Evolutionary conservation across 1,140 invertebrate species (phyloP).

Genomic region (Trigoniulus corallinus): DNA sequence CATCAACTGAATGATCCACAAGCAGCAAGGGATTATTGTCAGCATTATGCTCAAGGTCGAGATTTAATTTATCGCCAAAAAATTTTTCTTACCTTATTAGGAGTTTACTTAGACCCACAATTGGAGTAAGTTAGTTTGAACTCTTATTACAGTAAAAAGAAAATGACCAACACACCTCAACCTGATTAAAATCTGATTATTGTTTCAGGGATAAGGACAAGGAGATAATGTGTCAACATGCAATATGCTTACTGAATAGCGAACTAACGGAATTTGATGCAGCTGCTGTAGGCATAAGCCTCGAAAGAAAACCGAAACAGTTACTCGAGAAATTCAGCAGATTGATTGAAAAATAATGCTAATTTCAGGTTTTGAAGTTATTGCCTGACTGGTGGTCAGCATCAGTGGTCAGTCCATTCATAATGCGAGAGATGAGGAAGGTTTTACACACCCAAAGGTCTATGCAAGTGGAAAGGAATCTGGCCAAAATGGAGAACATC

Average conservation of each 20-base stretch:
- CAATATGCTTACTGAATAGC: constrained; percentile 15
- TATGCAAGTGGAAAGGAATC: constrained; percentile 25
- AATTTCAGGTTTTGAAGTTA: constrained; percentile 29
- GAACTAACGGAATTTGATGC: constrained; percentile 25
- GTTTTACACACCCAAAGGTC: constrained; percentile 26
- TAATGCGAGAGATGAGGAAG: constrained; percentile 24
- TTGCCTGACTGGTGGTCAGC: constrained; percentile 33
- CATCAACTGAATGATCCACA: constrained; percentile 31
- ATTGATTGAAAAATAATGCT: constrained; percentile 29
- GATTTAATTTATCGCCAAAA: constrained; percentile 22
- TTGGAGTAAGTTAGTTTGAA: constrained; percentile 23
- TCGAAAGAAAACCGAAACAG: too few species aligned
- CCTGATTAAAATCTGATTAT: background rate
- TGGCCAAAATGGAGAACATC: constrained; percentile 29
- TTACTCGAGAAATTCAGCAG: constrained; percentile 29
- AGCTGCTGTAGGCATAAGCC: too few species aligned
- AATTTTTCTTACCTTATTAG: constrained; percentile 30
- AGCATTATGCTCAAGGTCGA: constrained; percentile 27
- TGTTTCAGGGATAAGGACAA: constrained; percentile 21
- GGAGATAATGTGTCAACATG: background rate
- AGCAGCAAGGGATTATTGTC: constrained; percentile 32
- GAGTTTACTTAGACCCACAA: constrained; percentile 29
- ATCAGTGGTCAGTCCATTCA: constrained; percentile 26
- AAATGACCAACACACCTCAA: background rate
- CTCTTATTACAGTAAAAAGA: background rate